Percentiles rank a stretch among this genome's conserved stretches.
These are phyloP conservation scores for Lagopus muta DNA, from an alignment of 2,113 vertebrate genomes.

Conservation along the genomic window DNA sequence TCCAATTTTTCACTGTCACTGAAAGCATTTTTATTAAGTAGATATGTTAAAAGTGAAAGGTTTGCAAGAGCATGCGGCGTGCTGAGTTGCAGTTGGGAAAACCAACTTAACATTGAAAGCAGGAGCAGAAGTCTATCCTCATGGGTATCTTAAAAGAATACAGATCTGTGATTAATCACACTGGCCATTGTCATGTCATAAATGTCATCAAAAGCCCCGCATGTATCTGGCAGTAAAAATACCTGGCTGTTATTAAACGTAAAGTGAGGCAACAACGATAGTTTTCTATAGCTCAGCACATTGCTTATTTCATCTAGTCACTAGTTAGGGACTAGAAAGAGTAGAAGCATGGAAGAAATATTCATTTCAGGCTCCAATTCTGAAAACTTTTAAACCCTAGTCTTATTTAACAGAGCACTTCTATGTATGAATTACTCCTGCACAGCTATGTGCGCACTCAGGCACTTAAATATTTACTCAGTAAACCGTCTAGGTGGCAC, in stretches of 20 bases:
- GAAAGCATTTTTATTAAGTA: conserved; percentile 40
- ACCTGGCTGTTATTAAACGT: conserved; percentile 8
- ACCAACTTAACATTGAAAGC: not conserved
- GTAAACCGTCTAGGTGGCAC: not conserved
- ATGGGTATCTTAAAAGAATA: conserved; percentile 22
- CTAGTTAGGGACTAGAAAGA: not conserved
- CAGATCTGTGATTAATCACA: conserved; percentile 47
- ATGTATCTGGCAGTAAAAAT: conserved; percentile 28
- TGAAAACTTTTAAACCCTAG: not conserved
- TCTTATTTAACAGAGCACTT: not conserved
- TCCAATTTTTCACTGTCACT: conserved; percentile 64
- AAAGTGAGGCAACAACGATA: not conserved
- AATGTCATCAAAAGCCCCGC: conserved; percentile 39
- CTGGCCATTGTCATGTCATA: not conserved
- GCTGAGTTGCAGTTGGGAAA: conserved; percentile 16
- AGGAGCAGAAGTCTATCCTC: not conserved
- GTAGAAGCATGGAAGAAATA: not conserved
- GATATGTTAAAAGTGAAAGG: not conserved
- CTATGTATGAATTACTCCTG: not conserved
- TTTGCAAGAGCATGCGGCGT: conserved; percentile 20
- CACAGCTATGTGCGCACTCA: not conserved
- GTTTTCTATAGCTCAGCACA: not conserved
- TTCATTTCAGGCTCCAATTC: not conserved
- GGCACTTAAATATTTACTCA: not conserved
- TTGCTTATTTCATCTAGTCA: not conserved